phyloP scores from a whole-genome alignment of 2,797 vertebrate genomes.

The Euthynnus affinis region DNA sequence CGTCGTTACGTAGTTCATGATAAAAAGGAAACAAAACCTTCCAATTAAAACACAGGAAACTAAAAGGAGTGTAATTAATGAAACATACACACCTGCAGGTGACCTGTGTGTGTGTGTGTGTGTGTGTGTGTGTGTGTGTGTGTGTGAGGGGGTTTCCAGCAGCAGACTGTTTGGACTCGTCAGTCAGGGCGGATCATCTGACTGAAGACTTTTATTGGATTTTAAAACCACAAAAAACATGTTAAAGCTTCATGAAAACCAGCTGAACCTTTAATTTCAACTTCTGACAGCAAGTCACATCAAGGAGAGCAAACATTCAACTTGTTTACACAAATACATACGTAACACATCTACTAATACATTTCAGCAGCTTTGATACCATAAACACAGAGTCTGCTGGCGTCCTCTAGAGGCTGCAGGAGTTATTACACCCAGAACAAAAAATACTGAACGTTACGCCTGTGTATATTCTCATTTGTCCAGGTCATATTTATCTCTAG shows the following conservation, averaged over 20 bases:
- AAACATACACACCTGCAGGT: neutral
- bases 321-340: too few relatives aligned
- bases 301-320: neutral
- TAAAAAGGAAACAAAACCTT: slow-evolving; percentile 30
- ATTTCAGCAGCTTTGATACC: neutral
- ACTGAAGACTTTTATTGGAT: slow-evolving; percentile 46
- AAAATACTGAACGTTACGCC: too few relatives aligned
- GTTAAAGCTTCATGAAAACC: slow-evolving; percentile 41
- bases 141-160: slow-evolving; percentile 59
- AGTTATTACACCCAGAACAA: neutral
- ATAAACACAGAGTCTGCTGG: too few relatives aligned
- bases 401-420: slow-evolving; percentile 15
- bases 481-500: too few relatives aligned
- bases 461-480: too few relatives aligned
- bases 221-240: slow-evolving; percentile 58
- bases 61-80: slow-evolving; percentile 53
- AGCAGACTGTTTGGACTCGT: slow-evolving; percentile 45
- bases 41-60: slow-evolving; percentile 60
- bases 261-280: slow-evolving; percentile 32
- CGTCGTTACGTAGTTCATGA: slow-evolving; percentile 19
- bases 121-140: slow-evolving; percentile 4
- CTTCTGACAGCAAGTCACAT: slow-evolving; percentile 15
- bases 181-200: slow-evolving; percentile 16
- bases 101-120: slow-evolving; percentile 8
- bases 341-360: too few relatives aligned